These are phyloP conservation scores for Apostichopus japonicus DNA, from an alignment of 35 echinoderm and acorn worm genomes.

Conservation along the genomic window DNA sequence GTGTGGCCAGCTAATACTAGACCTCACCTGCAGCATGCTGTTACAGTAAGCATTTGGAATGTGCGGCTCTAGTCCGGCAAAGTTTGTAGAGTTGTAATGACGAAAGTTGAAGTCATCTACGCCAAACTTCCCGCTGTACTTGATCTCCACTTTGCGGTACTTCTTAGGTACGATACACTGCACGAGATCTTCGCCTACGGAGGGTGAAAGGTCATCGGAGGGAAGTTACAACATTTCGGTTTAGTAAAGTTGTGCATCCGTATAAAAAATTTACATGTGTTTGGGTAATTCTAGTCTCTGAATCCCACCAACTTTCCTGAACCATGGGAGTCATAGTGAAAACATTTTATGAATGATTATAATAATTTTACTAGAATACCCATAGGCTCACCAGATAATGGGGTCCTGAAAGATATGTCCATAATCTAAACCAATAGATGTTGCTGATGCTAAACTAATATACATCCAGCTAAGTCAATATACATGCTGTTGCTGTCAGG, in stretches of 20 bases:
- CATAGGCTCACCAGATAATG: too few relatives aligned
- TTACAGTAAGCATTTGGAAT: slow-evolving; percentile 99
- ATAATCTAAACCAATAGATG: too few relatives aligned
- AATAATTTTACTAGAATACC: not conserved
- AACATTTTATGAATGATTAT: not conserved
- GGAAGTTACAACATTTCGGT: not conserved
- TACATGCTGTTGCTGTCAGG: too few relatives aligned
- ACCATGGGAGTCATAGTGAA: too few relatives aligned
- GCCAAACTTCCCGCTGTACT: slow-evolving; percentile 88
- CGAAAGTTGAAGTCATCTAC: slow-evolving; percentile 98
- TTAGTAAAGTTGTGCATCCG: not conserved
- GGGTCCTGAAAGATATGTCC: too few relatives aligned
- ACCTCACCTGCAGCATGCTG: slow-evolving; percentile 92
- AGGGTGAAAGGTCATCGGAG: not conserved
- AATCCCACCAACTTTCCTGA: too few relatives aligned
- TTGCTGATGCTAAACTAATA: too few relatives aligned
- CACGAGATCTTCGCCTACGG: slow-evolving; percentile 64
- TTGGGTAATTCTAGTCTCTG: too few relatives aligned
- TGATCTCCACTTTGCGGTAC: slow-evolving; percentile 98
- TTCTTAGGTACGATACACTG: slow-evolving; percentile 93
- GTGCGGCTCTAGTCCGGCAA: slow-evolving; percentile 98
- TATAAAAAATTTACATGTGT: not conserved
- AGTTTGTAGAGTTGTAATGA: slow-evolving; percentile 99
- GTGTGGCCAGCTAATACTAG: too few relatives aligned
- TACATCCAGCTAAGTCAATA: too few relatives aligned